Evolutionary conservation across 92 coral and sea anemone genomes (phyloP).

Genomic region (Zoanthus gigantus): DNA sequence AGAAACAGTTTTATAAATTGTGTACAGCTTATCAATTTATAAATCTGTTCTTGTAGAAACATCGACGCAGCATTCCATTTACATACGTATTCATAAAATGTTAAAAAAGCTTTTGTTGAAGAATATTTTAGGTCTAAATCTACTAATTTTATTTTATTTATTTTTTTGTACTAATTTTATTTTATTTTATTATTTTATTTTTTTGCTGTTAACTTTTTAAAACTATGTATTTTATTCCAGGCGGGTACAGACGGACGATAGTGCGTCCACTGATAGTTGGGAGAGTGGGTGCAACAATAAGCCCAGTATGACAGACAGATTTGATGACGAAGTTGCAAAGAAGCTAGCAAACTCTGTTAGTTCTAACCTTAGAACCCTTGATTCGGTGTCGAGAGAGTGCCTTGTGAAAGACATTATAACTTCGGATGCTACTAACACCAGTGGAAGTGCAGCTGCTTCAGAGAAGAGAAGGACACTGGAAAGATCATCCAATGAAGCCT

Average conservation of each 20-base stretch:
- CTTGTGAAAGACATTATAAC: slow-evolving; percentile 21
- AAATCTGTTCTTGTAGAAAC: no score
- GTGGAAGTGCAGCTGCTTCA: background rate
- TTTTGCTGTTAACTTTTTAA: background rate
- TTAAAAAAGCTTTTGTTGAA: no score
- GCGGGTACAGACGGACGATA: background rate
- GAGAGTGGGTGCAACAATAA: background rate
- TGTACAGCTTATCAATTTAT: no score
- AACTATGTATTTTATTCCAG: background rate
- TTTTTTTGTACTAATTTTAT: no score
- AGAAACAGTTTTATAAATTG: no score
- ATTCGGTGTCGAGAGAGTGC: slow-evolving; percentile 10
- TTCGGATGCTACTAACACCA: background rate
- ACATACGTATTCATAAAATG: no score
- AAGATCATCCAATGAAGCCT: background rate
- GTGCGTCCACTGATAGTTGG: slow-evolving; percentile 13
- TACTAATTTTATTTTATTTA: no score
- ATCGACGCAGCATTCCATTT: no score
- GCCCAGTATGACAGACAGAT: background rate
- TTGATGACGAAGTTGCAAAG: slow-evolving; percentile 6
- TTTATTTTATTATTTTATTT: no score
- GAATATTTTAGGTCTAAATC: no score
- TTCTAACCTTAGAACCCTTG: background rate
- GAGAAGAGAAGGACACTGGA: background rate
- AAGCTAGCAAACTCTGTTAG: background rate